Percentiles rank a stretch among this genome's conserved stretches.
Conservation (phyloP, 2,113 vertebrate genomes). For the Hippocampus comes region DNA sequence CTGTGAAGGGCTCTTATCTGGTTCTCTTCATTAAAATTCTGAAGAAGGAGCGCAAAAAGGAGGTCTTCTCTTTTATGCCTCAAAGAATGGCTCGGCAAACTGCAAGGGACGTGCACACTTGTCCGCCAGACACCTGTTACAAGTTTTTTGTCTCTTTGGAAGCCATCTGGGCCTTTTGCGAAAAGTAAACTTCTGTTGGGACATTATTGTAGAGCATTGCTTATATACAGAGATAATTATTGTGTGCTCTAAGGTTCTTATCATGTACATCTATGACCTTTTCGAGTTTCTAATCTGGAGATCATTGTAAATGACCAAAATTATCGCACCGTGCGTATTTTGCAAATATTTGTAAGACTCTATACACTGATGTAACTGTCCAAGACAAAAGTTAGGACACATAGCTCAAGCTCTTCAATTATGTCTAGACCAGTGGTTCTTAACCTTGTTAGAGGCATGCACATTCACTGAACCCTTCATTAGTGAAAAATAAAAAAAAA, state of each 20-base stretch:
- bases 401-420: not conserved
- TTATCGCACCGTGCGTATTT: not conserved
- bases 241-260: not conserved
- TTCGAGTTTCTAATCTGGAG: not conserved
- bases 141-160: constrained; percentile 17
- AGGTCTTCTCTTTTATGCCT: constrained; percentile 3
- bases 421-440: not conserved
- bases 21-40: constrained; percentile 31
- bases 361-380: not conserved
- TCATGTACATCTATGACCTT: not conserved
- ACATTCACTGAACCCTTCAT: too few species aligned
- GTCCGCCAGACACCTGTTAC: constrained; percentile 22
- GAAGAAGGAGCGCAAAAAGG: constrained; percentile 23
- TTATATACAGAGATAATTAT: not conserved
- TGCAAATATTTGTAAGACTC: too few species aligned
- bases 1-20: constrained; percentile 28
- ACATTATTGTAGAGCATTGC: not conserved
- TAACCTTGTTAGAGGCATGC: too few species aligned
- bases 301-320: not conserved
- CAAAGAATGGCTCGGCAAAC: constrained; percentile 13
- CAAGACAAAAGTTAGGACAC: not conserved
- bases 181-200: not conserved
- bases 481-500: too few species aligned
- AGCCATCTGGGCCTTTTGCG: constrained; percentile 9
- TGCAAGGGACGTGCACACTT: constrained; percentile 35